phyloP scores from a whole-genome alignment of 1,140 invertebrate species.

The Macrotrachela quadricornifera region DNA sequence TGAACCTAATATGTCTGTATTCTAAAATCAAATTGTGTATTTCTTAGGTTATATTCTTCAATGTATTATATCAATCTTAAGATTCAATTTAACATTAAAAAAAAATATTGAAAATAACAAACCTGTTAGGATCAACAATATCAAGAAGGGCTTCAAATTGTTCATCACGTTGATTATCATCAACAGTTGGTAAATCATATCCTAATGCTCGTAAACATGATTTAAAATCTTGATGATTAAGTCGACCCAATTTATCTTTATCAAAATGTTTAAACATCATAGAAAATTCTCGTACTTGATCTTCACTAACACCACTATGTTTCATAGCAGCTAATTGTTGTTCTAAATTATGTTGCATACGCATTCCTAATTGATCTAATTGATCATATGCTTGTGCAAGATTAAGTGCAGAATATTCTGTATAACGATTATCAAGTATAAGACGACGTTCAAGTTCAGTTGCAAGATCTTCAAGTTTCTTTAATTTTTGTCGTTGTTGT shows the following conservation, averaged over 20 bases:
- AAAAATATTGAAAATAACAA: background rate
- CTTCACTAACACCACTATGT: slow-evolving; percentile 91
- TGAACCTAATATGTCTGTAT: too few relatives aligned
- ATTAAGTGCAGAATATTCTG: slow-evolving; percentile 38
- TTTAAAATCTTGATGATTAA: slow-evolving; percentile 97
- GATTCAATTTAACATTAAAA: background rate
- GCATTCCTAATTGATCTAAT: slow-evolving; percentile 90
- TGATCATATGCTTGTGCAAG: slow-evolving; percentile 98
- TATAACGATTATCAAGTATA: slow-evolving; percentile 73
- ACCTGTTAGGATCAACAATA: slow-evolving; percentile 34
- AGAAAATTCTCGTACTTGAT: slow-evolving; percentile 94
- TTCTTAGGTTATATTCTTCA: too few relatives aligned
- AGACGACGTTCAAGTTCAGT: slow-evolving; percentile 86
- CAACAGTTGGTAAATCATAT: slow-evolving; percentile 96
- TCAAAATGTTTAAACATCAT: slow-evolving; percentile 99
- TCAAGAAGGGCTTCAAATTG: slow-evolving; percentile 91
- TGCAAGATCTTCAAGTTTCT: slow-evolving; percentile 88
- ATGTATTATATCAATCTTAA: too few relatives aligned
- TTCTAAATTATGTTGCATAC: slow-evolving; percentile 98
- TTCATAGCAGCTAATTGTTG: slow-evolving; percentile 92
- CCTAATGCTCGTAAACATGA: slow-evolving; percentile 89
- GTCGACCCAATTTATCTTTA: slow-evolving; percentile 85
- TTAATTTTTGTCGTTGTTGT: slow-evolving; percentile 65
- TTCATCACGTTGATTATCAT: slow-evolving; percentile 92
- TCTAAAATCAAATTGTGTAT: too few relatives aligned